Evolutionary conservation across 1,140 invertebrate genomes (phyloP).

Genomic region (Scylla paramamosain): DNA sequence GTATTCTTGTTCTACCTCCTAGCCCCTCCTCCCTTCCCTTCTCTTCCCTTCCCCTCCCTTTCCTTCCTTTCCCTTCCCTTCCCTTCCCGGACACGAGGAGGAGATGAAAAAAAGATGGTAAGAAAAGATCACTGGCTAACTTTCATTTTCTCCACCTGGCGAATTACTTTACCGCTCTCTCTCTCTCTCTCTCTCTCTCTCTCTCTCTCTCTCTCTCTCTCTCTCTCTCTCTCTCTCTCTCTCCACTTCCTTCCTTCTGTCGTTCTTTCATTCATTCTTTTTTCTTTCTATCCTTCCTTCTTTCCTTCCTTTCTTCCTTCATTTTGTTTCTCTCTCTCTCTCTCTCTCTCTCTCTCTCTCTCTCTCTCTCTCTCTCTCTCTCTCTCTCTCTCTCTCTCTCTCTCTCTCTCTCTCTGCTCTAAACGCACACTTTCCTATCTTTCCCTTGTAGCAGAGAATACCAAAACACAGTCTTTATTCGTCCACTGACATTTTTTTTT

Average conservation of each 20-base stretch:
- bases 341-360: conserved; percentile 22
- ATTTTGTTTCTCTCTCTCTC: too few species aligned
- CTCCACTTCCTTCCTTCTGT: not conserved
- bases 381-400: not conserved
- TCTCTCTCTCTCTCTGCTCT: too few species aligned
- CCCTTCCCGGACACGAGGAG: not conserved
- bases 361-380: conserved; percentile 33
- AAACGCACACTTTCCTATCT: too few species aligned
- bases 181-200: too few species aligned
- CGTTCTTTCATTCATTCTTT: not conserved
- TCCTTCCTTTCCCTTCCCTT: not conserved
- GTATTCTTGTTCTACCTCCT: not conserved
- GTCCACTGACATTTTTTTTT: too few species aligned
- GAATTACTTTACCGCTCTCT: too few species aligned
- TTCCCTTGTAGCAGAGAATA: too few species aligned
- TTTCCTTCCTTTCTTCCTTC: not conserved
- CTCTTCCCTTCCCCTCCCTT: not conserved
- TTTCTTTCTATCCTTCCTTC: not conserved
- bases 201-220: too few species aligned
- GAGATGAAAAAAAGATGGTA: not conserved
- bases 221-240: conserved; percentile 39
- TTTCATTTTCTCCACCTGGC: too few species aligned
- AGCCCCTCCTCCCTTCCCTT: not conserved
- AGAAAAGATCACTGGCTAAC: too few species aligned
- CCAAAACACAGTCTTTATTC: too few species aligned